These are phyloP conservation scores for Heliopora coerulea DNA, from an alignment of 92 coral and sea anemone genomes.

Conservation along the genomic window DNA sequence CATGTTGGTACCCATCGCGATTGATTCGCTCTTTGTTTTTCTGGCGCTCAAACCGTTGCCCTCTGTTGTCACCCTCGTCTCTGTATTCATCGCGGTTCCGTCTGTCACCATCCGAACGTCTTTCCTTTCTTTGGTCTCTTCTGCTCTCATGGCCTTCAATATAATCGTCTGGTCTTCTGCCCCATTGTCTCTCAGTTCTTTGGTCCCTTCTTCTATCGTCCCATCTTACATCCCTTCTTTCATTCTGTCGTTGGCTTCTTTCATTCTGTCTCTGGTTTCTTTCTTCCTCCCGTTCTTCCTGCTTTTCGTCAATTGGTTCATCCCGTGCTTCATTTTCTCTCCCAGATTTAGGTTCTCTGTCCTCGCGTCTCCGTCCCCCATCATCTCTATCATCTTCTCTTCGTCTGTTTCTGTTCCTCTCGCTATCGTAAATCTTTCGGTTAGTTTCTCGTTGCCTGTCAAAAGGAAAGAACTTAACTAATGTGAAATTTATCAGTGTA, in stretches of 20 bases:
- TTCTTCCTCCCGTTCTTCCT: slow-evolving; percentile 8
- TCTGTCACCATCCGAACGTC: background rate
- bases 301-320: no score
- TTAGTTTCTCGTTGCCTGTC: no score
- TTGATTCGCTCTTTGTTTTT: background rate
- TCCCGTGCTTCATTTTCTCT: no score
- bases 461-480: no score
- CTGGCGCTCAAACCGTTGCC: background rate
- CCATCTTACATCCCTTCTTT: slow-evolving; percentile 1
- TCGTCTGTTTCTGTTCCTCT: slow-evolving; percentile 34
- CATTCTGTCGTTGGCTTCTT: slow-evolving; percentile 3
- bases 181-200: slow-evolving; percentile 42
- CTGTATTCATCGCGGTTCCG: slow-evolving; percentile 8
- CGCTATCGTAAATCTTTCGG: background rate
- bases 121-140: slow-evolving; percentile 28
- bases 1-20: background rate
- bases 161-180: background rate
- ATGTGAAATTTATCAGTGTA: no score
- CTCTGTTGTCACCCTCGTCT: slow-evolving; percentile 6
- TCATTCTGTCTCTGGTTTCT: slow-evolving; percentile 13
- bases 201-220: slow-evolving; percentile 18
- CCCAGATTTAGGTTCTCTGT: slow-evolving; percentile 2
- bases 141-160: background rate
- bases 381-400: slow-evolving; percentile 12
- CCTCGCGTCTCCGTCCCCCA: slow-evolving; percentile 17